phyloP scores from a whole-genome alignment of 2,797 vertebrate genomes.

The Ceyx erithaca region DNA sequence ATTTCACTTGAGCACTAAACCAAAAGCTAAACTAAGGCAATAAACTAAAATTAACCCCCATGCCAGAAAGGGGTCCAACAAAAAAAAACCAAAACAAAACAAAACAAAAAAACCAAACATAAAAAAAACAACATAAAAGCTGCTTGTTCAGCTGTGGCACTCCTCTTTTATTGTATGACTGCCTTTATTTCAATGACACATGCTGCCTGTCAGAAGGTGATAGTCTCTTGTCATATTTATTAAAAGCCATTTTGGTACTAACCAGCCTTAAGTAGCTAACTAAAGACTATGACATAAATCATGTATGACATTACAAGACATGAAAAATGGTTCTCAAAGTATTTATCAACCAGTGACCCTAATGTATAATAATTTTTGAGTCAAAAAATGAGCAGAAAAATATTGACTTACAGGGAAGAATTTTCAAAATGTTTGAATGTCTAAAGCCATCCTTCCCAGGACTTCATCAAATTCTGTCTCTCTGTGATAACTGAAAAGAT shows the following conservation, averaged over 20 bases:
- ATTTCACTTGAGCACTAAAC: constrained; percentile 14
- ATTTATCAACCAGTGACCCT: neutral
- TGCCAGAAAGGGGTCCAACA: neutral
- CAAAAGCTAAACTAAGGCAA: constrained; percentile 34
- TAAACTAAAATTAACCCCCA: constrained; percentile 35
- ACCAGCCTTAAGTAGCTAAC: constrained; percentile 28
- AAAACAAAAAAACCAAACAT: too few relatives aligned
- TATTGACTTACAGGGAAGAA: neutral
- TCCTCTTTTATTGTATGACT: constrained; percentile 22
- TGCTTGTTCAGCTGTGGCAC: constrained; percentile 44
- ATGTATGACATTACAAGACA: neutral
- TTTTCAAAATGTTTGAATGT: neutral
- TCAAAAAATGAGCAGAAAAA: neutral
- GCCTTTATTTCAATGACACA: constrained; percentile 30
- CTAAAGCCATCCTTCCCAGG: neutral
- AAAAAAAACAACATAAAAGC: neutral
- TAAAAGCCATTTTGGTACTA: constrained; percentile 34
- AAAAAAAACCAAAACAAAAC: too few relatives aligned
- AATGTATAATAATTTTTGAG: neutral
- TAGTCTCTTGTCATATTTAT: constrained; percentile 39
- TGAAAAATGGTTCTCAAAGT: neutral
- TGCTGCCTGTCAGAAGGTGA: constrained; percentile 48
- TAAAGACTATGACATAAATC: constrained; percentile 19
- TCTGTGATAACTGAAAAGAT: neutral
- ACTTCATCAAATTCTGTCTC: neutral